Percentiles rank a stretch among this genome's conserved stretches.
Evolutionary conservation across 1,140 invertebrate species (phyloP).

Genomic region (Calliphora vicina): DNA sequence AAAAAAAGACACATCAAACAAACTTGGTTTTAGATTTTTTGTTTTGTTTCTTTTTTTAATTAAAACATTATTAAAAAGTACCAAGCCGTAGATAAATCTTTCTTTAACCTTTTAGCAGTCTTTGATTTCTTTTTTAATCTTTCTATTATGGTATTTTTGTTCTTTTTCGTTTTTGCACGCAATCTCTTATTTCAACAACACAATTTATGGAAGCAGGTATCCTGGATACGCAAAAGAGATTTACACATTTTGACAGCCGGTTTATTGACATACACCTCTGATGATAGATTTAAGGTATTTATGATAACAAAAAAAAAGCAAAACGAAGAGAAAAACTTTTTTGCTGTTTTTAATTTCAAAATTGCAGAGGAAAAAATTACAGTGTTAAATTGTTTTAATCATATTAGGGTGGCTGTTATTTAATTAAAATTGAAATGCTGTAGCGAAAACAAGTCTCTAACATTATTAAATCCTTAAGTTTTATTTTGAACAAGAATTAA

Average conservation of each 20-base stretch:
- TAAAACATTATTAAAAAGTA: background rate
- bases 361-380: no score
- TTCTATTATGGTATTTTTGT: background rate
- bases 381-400: no score
- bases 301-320: slow-evolving; percentile 32
- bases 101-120: background rate
- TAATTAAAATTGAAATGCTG: no score
- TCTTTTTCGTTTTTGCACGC: background rate
- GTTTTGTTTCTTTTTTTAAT: background rate
- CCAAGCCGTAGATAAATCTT: background rate
- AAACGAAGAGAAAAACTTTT: background rate
- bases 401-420: no score
- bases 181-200: background rate
- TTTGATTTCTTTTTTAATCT: background rate
- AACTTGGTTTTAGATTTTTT: background rate
- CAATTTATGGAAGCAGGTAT: slow-evolving; percentile 66
- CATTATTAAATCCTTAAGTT: no score
- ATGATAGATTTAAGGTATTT: slow-evolving; percentile 73
- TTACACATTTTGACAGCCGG: slow-evolving; percentile 80
- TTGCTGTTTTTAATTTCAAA: no score
- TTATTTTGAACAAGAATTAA: no score
- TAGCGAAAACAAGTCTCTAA: no score
- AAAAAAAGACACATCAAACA: background rate
- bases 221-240: slow-evolving; percentile 79
- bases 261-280: slow-evolving; percentile 78